These are phyloP conservation scores for Drosophila seclusa DNA, from an alignment of 2,888 invertebrate species.

Conservation along the genomic window DNA sequence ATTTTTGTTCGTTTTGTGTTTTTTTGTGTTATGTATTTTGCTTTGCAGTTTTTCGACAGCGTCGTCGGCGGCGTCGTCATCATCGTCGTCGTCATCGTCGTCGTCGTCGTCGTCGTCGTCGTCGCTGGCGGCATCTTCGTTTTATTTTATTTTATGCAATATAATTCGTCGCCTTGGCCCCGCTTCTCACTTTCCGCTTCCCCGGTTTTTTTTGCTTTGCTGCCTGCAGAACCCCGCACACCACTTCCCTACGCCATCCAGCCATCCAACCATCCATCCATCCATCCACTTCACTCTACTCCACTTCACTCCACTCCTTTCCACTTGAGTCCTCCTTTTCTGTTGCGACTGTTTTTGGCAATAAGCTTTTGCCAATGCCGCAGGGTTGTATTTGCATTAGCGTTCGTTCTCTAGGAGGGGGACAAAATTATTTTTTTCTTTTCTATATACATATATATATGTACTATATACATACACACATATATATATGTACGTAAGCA, in stretches of 20 bases:
- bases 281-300: slow-evolving; percentile 3
- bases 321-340: slow-evolving; percentile 22
- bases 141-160: slow-evolving; percentile 75
- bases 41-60: slow-evolving; percentile 29
- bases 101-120: slow-evolving; percentile 9
- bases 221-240: neutral
- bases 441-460: neutral
- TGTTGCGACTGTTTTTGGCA: slow-evolving; percentile 72
- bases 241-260: neutral
- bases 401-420: slow-evolving; percentile 34
- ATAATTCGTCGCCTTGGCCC: slow-evolving; percentile 63
- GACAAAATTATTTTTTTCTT: slow-evolving; percentile 22
- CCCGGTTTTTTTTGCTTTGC: neutral
- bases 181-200: neutral
- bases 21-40: slow-evolving; percentile 25
- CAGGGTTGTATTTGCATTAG: slow-evolving; percentile 82
- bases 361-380: slow-evolving; percentile 78
- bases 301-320: slow-evolving; percentile 5
- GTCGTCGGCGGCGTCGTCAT: neutral
- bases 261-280: neutral
- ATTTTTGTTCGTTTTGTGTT: slow-evolving; percentile 8
- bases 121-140: slow-evolving; percentile 63
- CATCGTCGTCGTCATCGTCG: slow-evolving; percentile 1
- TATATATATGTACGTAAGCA: neutral
- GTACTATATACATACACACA: neutral